Conservation (phyloP, 2,888 invertebrate species). For the Nomada fabriciana region DNA sequence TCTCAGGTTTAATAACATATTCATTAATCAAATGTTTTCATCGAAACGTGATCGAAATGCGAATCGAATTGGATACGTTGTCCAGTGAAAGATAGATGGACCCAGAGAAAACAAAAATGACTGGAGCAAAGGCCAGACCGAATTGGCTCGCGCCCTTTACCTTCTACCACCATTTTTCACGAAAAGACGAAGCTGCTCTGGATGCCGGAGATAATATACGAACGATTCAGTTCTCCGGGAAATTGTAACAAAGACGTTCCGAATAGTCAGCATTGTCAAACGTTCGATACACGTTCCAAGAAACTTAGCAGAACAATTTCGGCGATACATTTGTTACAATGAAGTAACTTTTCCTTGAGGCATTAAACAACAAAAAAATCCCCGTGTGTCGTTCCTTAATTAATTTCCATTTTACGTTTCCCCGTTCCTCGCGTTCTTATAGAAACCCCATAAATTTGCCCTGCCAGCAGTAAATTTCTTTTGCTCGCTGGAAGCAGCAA, state of each 20-base stretch:
- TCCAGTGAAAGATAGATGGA: not conserved
- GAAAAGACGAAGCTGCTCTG: not conserved
- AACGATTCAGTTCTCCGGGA: not conserved
- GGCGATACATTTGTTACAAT: not conserved
- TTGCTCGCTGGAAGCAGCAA: too few species aligned
- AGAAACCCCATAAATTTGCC: not conserved
- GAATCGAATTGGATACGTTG: not conserved
- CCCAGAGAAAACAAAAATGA: not conserved
- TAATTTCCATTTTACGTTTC: not conserved
- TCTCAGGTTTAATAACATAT: not conserved
- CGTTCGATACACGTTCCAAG: not conserved
- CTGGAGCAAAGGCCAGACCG: not conserved
- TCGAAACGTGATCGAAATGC: not conserved
- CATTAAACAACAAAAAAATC: too few species aligned
- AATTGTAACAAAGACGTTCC: constrained; percentile 1
- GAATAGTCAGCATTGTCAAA: not conserved
- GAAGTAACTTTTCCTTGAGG: not conserved
- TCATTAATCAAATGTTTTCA: too few species aligned
- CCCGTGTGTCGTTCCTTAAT: too few species aligned
- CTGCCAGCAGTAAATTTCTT: not conserved
- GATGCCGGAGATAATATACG: not conserved
- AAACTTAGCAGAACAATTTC: not conserved
- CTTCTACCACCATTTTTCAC: constrained; percentile 6
- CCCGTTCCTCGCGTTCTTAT: not conserved
- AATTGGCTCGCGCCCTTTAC: constrained; percentile 17